phyloP scores from a whole-genome alignment of 2,113 vertebrate species.

The Mus pahari region DNA sequence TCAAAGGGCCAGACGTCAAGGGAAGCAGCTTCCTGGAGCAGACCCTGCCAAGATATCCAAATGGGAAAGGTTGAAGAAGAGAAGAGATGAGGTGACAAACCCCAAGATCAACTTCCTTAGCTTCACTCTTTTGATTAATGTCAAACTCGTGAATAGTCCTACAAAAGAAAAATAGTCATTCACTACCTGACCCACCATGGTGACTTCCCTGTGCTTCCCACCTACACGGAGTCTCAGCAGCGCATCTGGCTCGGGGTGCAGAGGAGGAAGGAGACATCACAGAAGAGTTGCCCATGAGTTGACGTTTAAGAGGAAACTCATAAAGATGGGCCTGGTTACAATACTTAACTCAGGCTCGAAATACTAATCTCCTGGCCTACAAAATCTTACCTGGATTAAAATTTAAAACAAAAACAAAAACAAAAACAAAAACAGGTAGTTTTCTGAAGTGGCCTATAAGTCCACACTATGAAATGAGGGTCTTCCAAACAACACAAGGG shows the following conservation, averaged over 20 bases:
- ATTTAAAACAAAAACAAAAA: neutral
- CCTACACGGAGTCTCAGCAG: neutral
- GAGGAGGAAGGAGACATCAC: neutral
- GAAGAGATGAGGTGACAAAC: conserved; percentile 10
- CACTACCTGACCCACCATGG: neutral
- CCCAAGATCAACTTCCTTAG: neutral
- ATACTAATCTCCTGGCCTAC: neutral
- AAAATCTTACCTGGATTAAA: conserved; percentile 37
- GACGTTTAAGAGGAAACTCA: neutral
- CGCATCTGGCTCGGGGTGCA: neutral
- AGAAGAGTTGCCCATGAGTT: neutral
- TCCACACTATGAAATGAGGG: neutral
- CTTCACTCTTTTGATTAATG: neutral
- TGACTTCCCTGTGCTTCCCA: neutral
- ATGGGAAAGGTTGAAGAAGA: neutral
- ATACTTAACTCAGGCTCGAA: neutral
- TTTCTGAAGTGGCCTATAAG: conserved; percentile 53
- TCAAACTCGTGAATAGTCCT: neutral
- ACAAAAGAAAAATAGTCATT: neutral
- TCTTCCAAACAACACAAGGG: conserved; percentile 9
- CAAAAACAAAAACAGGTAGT: neutral
- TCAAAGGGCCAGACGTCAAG: neutral
- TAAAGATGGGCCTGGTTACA: conserved; percentile 15
- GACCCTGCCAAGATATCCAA: neutral
- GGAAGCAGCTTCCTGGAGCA: neutral